Evolutionary conservation across 1,140 invertebrate genomes (phyloP), one percentile per base, ranked within the genome.

Genomic region (Pogonomyrmex barbatus): DNA sequence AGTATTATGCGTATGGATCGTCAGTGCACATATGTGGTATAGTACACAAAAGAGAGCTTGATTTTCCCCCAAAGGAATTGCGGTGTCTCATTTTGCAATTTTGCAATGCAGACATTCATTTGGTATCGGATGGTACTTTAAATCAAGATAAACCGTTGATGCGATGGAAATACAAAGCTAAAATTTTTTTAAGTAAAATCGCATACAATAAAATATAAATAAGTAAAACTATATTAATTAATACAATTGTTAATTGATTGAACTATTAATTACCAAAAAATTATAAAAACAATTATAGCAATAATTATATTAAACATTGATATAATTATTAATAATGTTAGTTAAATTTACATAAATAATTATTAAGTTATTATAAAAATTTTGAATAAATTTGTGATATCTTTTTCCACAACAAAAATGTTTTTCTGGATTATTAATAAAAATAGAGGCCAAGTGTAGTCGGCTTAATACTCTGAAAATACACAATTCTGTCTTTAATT

Each of bases 11-110:
- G 65, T 56, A 70, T 12, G 65, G 30, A 56, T n/a, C 60, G 24
- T 67, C 62, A 6, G 30, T 78, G 24, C 58, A 8, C 10, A 9
- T 39, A 24, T 24, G 24, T 24, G 24, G 24, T 24, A 24, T 24
- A 24, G 14, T 54, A 54, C 36, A 79, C 77, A 81, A 81, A 60
- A 56, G 78, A 56, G 39, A 58, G 50, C 52, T 70, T 81, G 63
- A 81, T 81, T 81, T 70, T 45, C 24, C 39, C 10, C 78, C 24
- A 52, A 9, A 54, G 45, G n/a, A 36, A 30, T 12, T 39, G 33
- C 36, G 54, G 2, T 9, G 58, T 4, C 62, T 81, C 63, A 33
- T 68, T 68, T 68, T 50, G 36, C 70, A 33, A 81, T 68, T 56
- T 79, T 12, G 14, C 78, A 12, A 5, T 4, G 14, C 10, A 50